phyloP scores from a whole-genome alignment of 2,888 invertebrate genomes.

The Macrosoma leucophasiata region DNA sequence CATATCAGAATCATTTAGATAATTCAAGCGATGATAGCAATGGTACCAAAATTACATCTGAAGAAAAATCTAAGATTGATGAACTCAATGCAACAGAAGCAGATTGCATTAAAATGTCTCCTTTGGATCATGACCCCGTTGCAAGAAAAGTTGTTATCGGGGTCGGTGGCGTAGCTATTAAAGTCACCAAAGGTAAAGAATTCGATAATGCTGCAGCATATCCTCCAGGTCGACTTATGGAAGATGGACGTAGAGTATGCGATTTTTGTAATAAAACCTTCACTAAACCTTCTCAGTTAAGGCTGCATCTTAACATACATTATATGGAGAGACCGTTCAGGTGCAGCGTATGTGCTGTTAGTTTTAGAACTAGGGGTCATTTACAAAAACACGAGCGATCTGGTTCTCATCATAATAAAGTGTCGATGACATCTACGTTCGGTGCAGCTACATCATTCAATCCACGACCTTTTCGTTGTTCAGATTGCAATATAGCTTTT shows the following conservation, averaged over 20 bases:
- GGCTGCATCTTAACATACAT: conserved; percentile 96
- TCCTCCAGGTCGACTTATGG: conserved; percentile 75
- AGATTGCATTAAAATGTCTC: conserved; percentile 47
- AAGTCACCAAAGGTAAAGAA: conserved; percentile 73
- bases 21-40: conserved; percentile 43
- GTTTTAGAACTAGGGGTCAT: conserved; percentile 93
- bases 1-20: conserved; percentile 43
- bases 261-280: conserved; percentile 94
- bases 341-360: conserved; percentile 93
- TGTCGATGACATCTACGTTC: conserved; percentile 90
- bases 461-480: conserved; percentile 96
- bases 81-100: conserved; percentile 43
- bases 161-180: conserved; percentile 77
- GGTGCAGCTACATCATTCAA: conserved; percentile 91
- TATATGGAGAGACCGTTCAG: conserved; percentile 94
- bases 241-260: conserved; percentile 86
- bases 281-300: conserved; percentile 91
- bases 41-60: conserved; percentile 37
- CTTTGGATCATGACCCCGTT: conserved; percentile 62
- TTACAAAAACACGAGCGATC: conserved; percentile 95
- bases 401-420: conserved; percentile 94
- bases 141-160: conserved; percentile 79
- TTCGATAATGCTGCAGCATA: conserved; percentile 57
- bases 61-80: conserved; percentile 47
- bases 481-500: conserved; percentile 96